Base-by-base conservation (phyloP, 1,140 invertebrate species). In the Drosophila arawakana region DNA sequence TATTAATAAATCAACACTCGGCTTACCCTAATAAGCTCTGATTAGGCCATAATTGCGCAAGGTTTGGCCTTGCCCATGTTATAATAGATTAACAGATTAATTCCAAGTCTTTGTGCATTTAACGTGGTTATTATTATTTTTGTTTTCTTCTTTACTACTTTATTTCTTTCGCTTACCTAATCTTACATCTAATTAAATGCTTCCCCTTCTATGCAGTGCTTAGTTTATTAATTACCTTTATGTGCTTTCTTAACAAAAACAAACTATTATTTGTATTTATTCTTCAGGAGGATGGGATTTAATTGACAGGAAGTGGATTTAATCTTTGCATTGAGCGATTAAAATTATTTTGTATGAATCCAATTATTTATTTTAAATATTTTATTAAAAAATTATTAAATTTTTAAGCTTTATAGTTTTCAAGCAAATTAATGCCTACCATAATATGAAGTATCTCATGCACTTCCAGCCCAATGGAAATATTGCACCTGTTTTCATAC, bases 1-100 rank as follows among this genome's bases (percentile, higher is more conserved):
- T 69, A 73, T 73, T 69, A 68, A 69, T 74, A 62, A 74, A 55
- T 62, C 50, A 69, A 58, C 50, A 39, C 57, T 46, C 21, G 69
- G 21, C 46, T 63, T 58, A 57, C 9, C 21, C 25, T 69, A 61
- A 57, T 57, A 39, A 55, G 43, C 65, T 11, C 58, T 41, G 65
- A 52, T 73, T 50, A 68, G 47, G 41, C 13, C 55, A 37, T 39
- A 59, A 69, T 73, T 69, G 65, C 18, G 41, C 25, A 49, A 49
- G 65, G 57, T 67, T 25, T 15, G 34, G 43, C 63, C 70, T 68
- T 59, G 70, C 37, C 13, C n/a, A 30, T 30, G 25, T 30, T 30
- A 30, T 30, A 30, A 30, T 30, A 9, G 18, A 52, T 46, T 46
- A 60, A 52, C n/a, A 68, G 55, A 46, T 44, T 35, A 54, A 54